Evolutionary conservation across 1,140 invertebrate species (phyloP), one percentile per base, ranked within the genome.

Genomic region (Drosophila nebulosa): DNA sequence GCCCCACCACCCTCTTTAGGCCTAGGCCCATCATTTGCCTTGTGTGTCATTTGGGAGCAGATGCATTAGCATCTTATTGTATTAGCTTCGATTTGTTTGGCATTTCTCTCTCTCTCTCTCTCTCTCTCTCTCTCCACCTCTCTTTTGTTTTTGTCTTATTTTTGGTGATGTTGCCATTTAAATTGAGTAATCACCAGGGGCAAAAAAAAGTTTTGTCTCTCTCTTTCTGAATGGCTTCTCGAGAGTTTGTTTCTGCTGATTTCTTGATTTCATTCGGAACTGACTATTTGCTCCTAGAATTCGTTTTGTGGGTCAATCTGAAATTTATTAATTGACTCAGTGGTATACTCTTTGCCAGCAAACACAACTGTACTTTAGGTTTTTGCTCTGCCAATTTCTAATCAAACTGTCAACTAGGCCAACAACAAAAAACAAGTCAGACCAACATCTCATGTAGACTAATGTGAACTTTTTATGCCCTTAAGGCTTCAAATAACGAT

Each of bases 121-220:
- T 6, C 4, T 39, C 36, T 16, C 16, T 46, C 39, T 4, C 7
- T 4, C 6, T 3, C n/a, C n/a, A n/a, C n/a, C n/a, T n/a, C n/a
- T n/a, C n/a, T 4, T 42, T 64, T 68, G 22, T 36, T 55, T 55
- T 42, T 30, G 24, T 52, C 59, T 61, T 69, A 55, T 71, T 39
- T 36, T 56, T 16, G 7, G 10, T 52, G 61, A 51, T 61, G 58
- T 68, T 75, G 71, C 27, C 78, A 73, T 85, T 78, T 65, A 72
- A 90, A 90, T 90, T 90, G 68, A 90, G 84, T 86, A 83, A 90
- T 90, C 75, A 74, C 83, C 74, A 62, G 79, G 68, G 85, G 71
- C 42, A 73, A 69, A 74, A 58, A 73, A 69, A 74, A 58, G 12
- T 64, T 75, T 62, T 39, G 24, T 10, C 21, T n/a, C 0, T 12